Evolutionary conservation across 2,888 invertebrate genomes (phyloP), one percentile per base, ranked within the genome.

Genomic region (Eupithecia subumbrata): DNA sequence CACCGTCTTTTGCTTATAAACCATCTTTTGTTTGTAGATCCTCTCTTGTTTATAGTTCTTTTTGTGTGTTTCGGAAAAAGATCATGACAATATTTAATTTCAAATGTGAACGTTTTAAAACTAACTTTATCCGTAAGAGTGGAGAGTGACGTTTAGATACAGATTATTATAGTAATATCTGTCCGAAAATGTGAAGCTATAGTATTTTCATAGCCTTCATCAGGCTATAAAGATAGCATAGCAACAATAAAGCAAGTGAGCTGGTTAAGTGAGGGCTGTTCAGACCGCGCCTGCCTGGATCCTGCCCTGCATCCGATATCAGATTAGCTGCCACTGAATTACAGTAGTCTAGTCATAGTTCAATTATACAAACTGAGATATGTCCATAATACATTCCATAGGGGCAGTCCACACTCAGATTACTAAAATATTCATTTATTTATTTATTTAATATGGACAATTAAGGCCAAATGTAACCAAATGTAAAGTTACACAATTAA

Each of bases 271-370:
- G 2, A 45, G 22, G 37, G 18, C 66, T 72, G 45, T n/a, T 30
- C n/a, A 90, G 89, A 89, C 89, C 88, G 89, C 87, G 91, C 88
- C 90, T 90, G 90, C 82, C 85, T 86, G 87, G 86, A 82, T 85
- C 30, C 30, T 30, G 30, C 1, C 30, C 30, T 30, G 30, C 1
- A 30, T 30, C 91, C 91, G 89, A 92, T 94, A 93, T 93, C 92
- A 92, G 92, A 93, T 93, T 93, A 94, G 91, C 88, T 89, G 85
- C 88, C 88, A 84, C 89, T 85, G 89, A 90, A 93, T 94, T 93
- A 92, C 90, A 93, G 93, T 93, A 83, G 81, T 81, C 79, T 93
- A 83, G 81, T 81, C 79, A 78, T 78, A 79, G 74, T 84, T 67
- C 84, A 81, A 83, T 83, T 81, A 79, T 83, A 82, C 82, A 82